Evolutionary conservation across 2,113 vertebrate species (phyloP).

Genomic region (Hippopotamus amphibius): DNA sequence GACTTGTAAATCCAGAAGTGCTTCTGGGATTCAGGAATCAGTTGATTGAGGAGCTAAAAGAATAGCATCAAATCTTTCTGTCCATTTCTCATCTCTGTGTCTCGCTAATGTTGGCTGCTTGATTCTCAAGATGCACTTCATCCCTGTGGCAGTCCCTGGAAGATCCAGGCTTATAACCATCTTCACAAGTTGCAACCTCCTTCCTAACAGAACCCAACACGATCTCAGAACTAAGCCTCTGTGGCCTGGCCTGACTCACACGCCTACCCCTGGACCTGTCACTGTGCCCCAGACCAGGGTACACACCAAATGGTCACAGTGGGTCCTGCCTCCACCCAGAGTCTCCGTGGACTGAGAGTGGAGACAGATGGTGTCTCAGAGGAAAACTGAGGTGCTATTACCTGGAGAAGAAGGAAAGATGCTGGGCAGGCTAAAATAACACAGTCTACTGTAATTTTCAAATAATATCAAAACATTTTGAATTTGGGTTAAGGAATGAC

Average conservation of each 20-base stretch:
- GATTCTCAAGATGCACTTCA: not conserved
- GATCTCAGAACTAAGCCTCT: not conserved
- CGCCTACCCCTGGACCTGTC: not conserved
- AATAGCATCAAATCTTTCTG: not conserved
- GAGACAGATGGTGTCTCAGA: not conserved
- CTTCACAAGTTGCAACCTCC: not conserved
- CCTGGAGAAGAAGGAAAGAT: not conserved
- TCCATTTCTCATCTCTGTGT: not conserved
- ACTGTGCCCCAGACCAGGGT: no score
- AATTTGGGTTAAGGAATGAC: not conserved
- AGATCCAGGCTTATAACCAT: not conserved
- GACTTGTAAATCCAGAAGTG: not conserved
- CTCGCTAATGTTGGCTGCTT: no score
- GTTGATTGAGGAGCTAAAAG: not conserved
- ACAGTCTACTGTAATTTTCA: not conserved
- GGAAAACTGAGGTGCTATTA: not conserved
- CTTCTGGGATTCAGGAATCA: not conserved
- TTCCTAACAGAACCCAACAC: not conserved
- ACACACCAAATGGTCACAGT: fast-evolving
- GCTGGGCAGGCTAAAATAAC: not conserved
- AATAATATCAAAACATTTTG: not conserved
- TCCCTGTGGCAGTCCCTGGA: not conserved
- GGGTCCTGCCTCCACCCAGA: fast-evolving
- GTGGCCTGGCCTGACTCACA: not conserved
- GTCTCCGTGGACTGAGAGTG: not conserved